These are phyloP conservation scores for Pipistrellus pipistrellus DNA, from an alignment of 2,797 vertebrate genomes.

Conservation along the genomic window DNA sequence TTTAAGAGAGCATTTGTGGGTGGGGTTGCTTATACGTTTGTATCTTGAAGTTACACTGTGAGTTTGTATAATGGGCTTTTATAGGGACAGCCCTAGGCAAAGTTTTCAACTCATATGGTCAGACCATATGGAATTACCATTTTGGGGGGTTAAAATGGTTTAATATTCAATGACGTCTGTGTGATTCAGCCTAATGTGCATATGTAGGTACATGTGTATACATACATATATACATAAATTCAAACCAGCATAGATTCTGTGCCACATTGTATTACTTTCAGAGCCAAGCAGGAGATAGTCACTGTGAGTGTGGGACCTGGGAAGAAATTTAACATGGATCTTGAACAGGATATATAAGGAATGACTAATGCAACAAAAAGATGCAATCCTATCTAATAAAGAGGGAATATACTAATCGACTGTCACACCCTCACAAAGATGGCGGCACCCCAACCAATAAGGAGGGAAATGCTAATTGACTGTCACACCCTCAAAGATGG, in stretches of 20 bases:
- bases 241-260: not conserved
- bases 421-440: too few relatives aligned
- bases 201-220: not conserved
- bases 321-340: not conserved
- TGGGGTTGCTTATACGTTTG: not conserved
- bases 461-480: too few relatives aligned
- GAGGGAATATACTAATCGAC: too few relatives aligned
- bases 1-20: slow-evolving; percentile 31
- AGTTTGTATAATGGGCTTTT: slow-evolving; percentile 17
- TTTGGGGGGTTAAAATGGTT: slow-evolving; percentile 52
- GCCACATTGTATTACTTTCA: not conserved
- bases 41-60: not conserved
- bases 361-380: not conserved
- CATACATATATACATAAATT: not conserved
- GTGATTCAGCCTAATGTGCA: not conserved
- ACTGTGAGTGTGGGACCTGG: not conserved
- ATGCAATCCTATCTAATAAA: not conserved
- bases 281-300: not conserved
- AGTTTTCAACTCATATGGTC: slow-evolving; percentile 59
- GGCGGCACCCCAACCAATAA: too few relatives aligned
- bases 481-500: too few relatives aligned
- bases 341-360: not conserved
- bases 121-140: slow-evolving; percentile 43
- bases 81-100: slow-evolving; percentile 35
- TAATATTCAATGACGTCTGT: slow-evolving; percentile 34